Evolutionary conservation across 2,113 vertebrate species (phyloP).

Genomic region (Dolichallabes microphthalmus): DNA sequence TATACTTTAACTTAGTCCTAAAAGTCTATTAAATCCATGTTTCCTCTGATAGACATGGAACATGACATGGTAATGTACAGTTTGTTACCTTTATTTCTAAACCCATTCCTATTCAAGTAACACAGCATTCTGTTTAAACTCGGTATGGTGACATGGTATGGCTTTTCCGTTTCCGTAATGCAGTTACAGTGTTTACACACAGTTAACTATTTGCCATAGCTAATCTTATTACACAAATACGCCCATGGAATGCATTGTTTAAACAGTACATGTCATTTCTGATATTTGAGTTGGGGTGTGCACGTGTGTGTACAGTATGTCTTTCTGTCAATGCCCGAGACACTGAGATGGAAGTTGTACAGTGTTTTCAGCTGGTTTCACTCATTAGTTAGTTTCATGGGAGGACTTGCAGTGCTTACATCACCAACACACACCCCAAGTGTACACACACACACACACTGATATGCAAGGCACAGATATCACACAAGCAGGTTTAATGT

Average conservation of each 20-base stretch:
- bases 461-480: not conserved
- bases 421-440: constrained; percentile 8
- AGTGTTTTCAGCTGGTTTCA: constrained; percentile 61
- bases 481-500: constrained; percentile 2
- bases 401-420: constrained; percentile 42
- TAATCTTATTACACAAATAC: constrained; percentile 10
- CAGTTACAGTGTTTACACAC: not conserved
- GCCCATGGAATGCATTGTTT: constrained; percentile 33
- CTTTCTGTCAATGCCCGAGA: constrained; percentile 23
- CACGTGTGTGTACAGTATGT: constrained; percentile 39
- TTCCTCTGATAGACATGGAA: not conserved
- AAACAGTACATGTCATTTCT: constrained; percentile 18
- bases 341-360: constrained; percentile 65
- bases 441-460: not conserved
- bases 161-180: not conserved
- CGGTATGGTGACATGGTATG: no score
- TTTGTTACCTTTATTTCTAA: not conserved
- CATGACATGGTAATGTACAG: not conserved
- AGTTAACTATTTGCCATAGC: constrained; percentile 12
- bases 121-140: not conserved
- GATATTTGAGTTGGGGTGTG: constrained; percentile 41
- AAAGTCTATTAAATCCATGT: not conserved
- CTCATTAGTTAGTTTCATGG: constrained; percentile 67
- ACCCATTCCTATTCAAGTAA: not conserved
- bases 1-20: not conserved